Evolutionary conservation across 1,140 invertebrate genomes (phyloP).

Genomic region (Planococcus citri): DNA sequence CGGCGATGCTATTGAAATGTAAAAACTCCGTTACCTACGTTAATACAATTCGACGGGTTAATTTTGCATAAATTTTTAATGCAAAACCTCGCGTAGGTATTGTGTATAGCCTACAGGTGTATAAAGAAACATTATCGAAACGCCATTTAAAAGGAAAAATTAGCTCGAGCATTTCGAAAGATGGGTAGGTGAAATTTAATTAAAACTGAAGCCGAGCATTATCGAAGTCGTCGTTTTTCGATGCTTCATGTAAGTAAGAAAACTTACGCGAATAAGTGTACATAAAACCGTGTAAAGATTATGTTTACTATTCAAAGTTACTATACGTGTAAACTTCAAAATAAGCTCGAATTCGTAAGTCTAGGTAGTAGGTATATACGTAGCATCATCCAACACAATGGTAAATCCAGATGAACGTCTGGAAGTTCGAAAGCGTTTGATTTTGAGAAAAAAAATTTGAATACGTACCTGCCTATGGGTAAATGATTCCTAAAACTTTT

Average conservation of each 20-base stretch:
- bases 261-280: not conserved
- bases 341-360: not conserved
- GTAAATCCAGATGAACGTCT: not conserved
- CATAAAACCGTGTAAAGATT: constrained; percentile 3
- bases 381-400: not conserved
- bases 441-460: not conserved
- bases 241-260: not conserved
- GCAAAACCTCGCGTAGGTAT: no score
- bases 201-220: not conserved
- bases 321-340: not conserved
- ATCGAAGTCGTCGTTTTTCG: not conserved
- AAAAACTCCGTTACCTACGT: no score
- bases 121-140: not conserved
- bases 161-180: not conserved
- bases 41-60: no score
- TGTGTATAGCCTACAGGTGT: no score
- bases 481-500: not conserved
- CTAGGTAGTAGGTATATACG: no score
- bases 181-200: not conserved
- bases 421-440: not conserved
- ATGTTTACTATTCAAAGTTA: not conserved
- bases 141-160: not conserved
- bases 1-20: no score
- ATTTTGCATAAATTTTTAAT: no score
- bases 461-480: not conserved